A percentile compares a stretch with the other conserved stretches of the same genome.
Conservation (phyloP, 1,140 invertebrate species). For the Hyphantria cunea region DNA sequence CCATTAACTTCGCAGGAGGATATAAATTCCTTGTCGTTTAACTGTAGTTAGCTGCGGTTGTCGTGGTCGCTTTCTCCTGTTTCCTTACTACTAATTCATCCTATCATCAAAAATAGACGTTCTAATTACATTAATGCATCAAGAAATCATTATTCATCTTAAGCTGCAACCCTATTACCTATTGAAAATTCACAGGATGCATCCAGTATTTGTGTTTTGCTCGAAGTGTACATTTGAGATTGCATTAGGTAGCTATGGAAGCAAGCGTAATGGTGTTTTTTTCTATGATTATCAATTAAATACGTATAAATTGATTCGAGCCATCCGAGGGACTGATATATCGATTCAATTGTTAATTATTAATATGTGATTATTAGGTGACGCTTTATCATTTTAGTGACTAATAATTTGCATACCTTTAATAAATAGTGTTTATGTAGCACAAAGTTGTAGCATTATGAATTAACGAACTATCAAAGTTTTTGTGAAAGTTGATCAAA, state of each 20-base stretch:
- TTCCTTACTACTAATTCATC: neutral
- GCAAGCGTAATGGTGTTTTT: constrained; percentile 31
- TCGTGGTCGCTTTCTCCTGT: neutral
- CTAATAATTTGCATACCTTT: too few relatives aligned
- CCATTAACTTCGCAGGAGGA: too few relatives aligned
- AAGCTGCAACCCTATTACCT: constrained; percentile 19
- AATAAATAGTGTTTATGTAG: too few relatives aligned
- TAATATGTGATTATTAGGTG: constrained; percentile 6
- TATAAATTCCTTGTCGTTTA: too few relatives aligned
- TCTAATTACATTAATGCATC: neutral
- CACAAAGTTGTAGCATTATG: too few relatives aligned
- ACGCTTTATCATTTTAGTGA: neutral
- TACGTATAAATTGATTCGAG: constrained; percentile 25
- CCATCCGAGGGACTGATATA: neutral
- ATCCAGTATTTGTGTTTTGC: constrained; percentile 39
- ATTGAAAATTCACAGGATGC: constrained; percentile 45
- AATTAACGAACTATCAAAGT: too few relatives aligned
- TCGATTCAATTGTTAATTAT: constrained; percentile 4
- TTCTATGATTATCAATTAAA: constrained; percentile 24
- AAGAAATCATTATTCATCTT: constrained; percentile 2
- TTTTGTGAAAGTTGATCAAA: too few relatives aligned
- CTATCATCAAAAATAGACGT: neutral
- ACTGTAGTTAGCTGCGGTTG: too few relatives aligned
- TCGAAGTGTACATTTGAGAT: constrained; percentile 37
- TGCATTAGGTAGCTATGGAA: constrained; percentile 33